phyloP scores from a whole-genome alignment of 2,113 vertebrate species.

The Sapajus apella region DNA sequence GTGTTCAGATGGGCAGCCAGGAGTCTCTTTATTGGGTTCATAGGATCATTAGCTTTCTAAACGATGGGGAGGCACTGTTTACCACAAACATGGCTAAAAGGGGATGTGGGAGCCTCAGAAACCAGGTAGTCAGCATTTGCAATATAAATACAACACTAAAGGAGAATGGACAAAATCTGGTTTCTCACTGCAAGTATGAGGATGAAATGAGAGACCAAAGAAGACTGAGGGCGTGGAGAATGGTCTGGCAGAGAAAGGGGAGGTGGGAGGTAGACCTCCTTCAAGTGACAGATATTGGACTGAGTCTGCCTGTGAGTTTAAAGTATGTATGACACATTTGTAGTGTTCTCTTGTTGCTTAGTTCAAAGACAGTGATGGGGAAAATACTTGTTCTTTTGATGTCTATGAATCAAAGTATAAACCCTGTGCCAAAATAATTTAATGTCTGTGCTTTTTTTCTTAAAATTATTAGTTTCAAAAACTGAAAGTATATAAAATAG shows the following conservation, averaged over 20 bases:
- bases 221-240: background rate
- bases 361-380: slow-evolving; percentile 68
- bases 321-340: background rate
- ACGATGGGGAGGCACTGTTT: background rate
- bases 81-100: background rate
- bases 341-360: slow-evolving; percentile 18
- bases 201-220: background rate
- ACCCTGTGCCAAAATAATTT: slow-evolving; percentile 63
- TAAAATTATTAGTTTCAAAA: slow-evolving; percentile 55
- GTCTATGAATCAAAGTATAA: slow-evolving; percentile 74
- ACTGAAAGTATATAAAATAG: slow-evolving; percentile 40
- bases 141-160: background rate
- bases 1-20: background rate
- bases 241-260: background rate
- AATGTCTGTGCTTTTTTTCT: slow-evolving; percentile 59
- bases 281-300: slow-evolving; percentile 14
- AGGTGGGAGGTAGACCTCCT: background rate
- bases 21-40: background rate
- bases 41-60: background rate
- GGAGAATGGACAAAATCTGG: background rate
- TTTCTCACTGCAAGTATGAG: background rate
- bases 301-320: slow-evolving; percentile 27
- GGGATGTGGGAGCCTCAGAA: background rate
- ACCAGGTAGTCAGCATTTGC: background rate
- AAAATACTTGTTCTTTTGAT: slow-evolving; percentile 72